Evolutionary conservation across 2,797 vertebrate species (phyloP), one percentile per base, ranked within the genome.

Genomic region (Neoniphon sammara): DNA sequence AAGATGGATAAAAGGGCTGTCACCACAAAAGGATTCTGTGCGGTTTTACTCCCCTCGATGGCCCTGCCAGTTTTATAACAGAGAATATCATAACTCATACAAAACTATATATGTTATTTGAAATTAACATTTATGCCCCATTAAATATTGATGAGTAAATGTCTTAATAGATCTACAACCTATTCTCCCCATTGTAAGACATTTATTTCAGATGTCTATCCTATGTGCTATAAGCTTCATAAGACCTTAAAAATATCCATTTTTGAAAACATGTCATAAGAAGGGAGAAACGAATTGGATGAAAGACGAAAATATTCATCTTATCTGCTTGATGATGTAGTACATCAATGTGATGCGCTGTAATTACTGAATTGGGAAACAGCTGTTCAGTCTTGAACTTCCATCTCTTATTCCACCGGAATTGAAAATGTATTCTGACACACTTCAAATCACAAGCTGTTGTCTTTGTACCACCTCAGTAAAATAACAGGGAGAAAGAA

Each of bases 1-100:
- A 65, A n/a, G 5, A 36, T 49, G 49, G 63, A 65, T 56, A 62
- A 66, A 42, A 39, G 15, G 66, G 21, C 7, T 66, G 59, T 59
- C 66, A 61, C 36, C 21, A 58, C 47, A 7, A 20, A 27, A n/a
- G 42, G 21, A 14, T 44, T 64, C 42, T 25, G 56, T 44, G 59
- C 54, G 4, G 4, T 23, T 62, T 31, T 17, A 18, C 27, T 14
- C 1, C 58, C n/a, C 25, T 50, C 46, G 0, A 4, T 11, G n/a
- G 11, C 63, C 71, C n/a, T 23, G 2, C 21, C 2, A 1, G 49
- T 42, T 11, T 34, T 25, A 27, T 5, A 50, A 14, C 42, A 47
- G 0, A 39, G 39, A 25, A 65, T 49, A 52, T 23, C 34, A n/a
- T 34, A n/a, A 49, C 1, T 7, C 47, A 49, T n/a, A 8, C n/a